Conservation (phyloP, 2,888 invertebrate species). For the Drosophila koepferae region DNA sequence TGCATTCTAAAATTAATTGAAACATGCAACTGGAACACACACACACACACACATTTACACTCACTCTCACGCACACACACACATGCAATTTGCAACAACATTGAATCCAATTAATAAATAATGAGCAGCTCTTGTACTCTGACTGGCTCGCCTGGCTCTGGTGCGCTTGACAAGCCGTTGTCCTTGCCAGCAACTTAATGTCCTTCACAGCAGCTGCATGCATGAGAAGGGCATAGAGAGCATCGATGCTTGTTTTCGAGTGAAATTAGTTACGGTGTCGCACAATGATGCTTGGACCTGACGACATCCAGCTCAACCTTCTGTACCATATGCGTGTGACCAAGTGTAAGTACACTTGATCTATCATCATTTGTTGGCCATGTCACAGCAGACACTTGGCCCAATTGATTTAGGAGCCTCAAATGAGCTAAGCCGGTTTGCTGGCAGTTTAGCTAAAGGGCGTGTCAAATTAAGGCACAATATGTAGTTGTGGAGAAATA, state of each 20-base stretch:
- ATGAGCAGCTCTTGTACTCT: conserved; percentile 43
- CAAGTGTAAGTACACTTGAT: conserved; percentile 64
- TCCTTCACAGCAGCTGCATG: conserved; percentile 57
- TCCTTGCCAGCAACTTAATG: conserved; percentile 35
- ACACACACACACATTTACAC: conserved; percentile 1
- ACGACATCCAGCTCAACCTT: conserved; percentile 39
- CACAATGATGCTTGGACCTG: conserved; percentile 58
- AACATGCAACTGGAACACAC: conserved; percentile 11
- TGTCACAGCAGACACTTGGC: conserved; percentile 72
- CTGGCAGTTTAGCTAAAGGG: conserved; percentile 7
- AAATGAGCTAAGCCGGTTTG: conserved; percentile 36
- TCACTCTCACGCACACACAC: not conserved
- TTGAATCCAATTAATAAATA: conserved; percentile 72
- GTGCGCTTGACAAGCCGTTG: conserved; percentile 50
- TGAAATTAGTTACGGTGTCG: conserved; percentile 78
- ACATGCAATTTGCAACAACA: conserved; percentile 45
- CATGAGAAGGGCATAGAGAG: not conserved
- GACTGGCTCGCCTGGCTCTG: conserved; percentile 6
- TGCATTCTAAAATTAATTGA: conserved; percentile 29
- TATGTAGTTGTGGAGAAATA: not conserved
- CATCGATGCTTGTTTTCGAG: conserved; percentile 16
- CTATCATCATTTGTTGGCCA: conserved; percentile 77
- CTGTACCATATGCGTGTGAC: conserved; percentile 42
- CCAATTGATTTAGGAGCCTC: conserved; percentile 72
- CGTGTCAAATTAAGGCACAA: conserved; percentile 22